Conservation (phyloP, 2,113 vertebrate genomes). For the Neogale vison region DNA sequence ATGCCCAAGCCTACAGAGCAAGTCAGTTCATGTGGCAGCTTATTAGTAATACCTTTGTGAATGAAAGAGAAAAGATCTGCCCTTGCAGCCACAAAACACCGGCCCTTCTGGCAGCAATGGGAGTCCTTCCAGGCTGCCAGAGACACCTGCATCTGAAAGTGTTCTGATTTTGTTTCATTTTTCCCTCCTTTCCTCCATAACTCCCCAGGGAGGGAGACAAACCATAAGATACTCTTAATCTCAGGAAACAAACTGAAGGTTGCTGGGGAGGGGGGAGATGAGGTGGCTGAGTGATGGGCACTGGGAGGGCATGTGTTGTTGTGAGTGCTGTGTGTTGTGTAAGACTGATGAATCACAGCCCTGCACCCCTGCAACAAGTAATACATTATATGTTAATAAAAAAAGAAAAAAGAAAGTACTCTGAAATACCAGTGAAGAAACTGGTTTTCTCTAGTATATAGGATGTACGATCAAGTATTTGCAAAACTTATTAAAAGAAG, state of each 20-base stretch:
- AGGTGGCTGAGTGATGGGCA: too few relatives aligned
- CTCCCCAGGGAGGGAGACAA: too few relatives aligned
- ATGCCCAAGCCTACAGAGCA: background rate
- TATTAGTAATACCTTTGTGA: background rate
- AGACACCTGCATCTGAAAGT: background rate
- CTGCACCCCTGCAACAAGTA: too few relatives aligned
- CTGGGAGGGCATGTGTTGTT: too few relatives aligned
- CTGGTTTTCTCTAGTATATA: background rate
- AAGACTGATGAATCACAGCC: too few relatives aligned
- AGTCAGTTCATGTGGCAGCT: background rate
- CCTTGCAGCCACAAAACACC: too few relatives aligned
- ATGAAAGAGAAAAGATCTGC: background rate
- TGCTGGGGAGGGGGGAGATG: rapidly evolving
- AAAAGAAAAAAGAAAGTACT: background rate
- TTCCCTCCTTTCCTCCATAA: too few relatives aligned
- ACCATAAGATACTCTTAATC: too few relatives aligned
- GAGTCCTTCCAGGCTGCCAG: background rate
- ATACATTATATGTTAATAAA: too few relatives aligned
- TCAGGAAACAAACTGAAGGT: too few relatives aligned
- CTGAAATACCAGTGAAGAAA: background rate
- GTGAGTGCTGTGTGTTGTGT: too few relatives aligned
- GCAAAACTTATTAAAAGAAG: background rate
- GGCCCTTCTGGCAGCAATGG: too few relatives aligned
- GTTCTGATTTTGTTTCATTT: background rate
- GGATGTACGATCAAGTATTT: background rate